These are phyloP conservation scores for Cnemophilus loriae DNA, from an alignment of 2,113 vertebrate genomes.

Conservation along the genomic window DNA sequence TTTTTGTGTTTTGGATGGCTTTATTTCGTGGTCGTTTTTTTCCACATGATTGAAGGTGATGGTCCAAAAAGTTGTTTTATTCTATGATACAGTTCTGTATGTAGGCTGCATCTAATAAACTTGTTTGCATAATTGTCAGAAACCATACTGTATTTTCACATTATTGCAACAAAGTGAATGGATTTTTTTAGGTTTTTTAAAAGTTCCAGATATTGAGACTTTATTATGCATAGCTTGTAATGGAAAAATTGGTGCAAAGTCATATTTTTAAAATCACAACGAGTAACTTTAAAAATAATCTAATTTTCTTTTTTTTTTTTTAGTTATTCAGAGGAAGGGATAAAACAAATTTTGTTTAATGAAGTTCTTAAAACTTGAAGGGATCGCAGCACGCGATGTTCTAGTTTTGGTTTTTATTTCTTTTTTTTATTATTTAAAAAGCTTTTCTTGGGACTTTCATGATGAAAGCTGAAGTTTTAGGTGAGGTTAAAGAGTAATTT, in stretches of 20 bases:
- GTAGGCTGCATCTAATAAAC: neutral
- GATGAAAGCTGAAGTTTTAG: neutral
- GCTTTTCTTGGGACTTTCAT: neutral
- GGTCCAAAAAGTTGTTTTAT: neutral
- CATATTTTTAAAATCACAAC: neutral
- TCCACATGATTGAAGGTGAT: neutral
- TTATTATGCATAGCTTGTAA: neutral
- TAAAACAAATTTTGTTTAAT: neutral
- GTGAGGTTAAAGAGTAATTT: neutral
- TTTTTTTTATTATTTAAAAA: neutral
- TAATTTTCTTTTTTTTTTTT: neutral
- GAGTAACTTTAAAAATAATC: neutral
- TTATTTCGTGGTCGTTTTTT: neutral
- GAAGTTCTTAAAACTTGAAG: neutral
- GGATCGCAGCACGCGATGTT: rapidly evolving
- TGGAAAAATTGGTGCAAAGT: neutral
- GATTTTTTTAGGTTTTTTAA: neutral
- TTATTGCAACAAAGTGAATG: neutral
- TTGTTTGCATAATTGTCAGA: neutral
- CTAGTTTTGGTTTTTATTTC: neutral
- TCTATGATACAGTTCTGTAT: neutral
- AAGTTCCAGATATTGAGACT: neutral
- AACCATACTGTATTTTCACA: neutral
- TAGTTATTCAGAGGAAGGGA: neutral
- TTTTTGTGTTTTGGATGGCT: neutral